A percentile compares a stretch with the other conserved stretches of the same genome.
Conservation (phyloP, 1,140 invertebrate genomes). For the Lutraria rhynchaena region DNA sequence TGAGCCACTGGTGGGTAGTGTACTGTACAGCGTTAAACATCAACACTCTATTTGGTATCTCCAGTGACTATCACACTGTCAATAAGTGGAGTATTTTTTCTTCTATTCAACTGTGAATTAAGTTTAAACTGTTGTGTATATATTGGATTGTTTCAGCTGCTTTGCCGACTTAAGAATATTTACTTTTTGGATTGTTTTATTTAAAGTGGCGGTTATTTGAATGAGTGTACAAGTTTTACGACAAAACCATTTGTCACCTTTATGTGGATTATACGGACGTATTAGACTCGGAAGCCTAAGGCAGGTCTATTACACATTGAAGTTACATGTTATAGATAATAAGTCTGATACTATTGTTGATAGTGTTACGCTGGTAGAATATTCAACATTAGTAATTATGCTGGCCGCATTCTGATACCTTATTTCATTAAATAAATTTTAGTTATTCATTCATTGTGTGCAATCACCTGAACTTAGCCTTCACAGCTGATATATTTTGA, state of each 20-base stretch:
- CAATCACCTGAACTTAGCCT: no score
- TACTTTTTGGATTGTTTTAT: no score
- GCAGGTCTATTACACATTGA: slow-evolving; percentile 15
- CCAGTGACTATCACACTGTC: no score
- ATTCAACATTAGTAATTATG: slow-evolving; percentile 23
- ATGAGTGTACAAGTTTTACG: slow-evolving; percentile 17
- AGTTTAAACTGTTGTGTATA: no score
- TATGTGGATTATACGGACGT: slow-evolving; percentile 6
- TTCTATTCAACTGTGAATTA: no score
- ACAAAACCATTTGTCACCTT: slow-evolving; percentile 11
- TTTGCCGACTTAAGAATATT: no score
- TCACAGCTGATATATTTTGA: slow-evolving; percentile 27
- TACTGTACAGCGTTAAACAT: no score
- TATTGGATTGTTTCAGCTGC: no score
- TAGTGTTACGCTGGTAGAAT: slow-evolving; percentile 34
- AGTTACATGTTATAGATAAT: slow-evolving; percentile 22
- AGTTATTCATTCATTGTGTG: no score
- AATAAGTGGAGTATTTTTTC: no score
- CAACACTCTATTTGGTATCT: no score
- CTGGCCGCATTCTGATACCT: slow-evolving; percentile 11
- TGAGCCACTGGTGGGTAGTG: slow-evolving; percentile 9
- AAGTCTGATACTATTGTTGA: slow-evolving; percentile 10
- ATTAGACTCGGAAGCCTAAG: slow-evolving; percentile 4
- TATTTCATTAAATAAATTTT: slow-evolving; percentile 10
- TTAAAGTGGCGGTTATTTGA: slow-evolving; percentile 14